phyloP scores from a whole-genome alignment of 2,113 vertebrate species.

The human region DNA sequence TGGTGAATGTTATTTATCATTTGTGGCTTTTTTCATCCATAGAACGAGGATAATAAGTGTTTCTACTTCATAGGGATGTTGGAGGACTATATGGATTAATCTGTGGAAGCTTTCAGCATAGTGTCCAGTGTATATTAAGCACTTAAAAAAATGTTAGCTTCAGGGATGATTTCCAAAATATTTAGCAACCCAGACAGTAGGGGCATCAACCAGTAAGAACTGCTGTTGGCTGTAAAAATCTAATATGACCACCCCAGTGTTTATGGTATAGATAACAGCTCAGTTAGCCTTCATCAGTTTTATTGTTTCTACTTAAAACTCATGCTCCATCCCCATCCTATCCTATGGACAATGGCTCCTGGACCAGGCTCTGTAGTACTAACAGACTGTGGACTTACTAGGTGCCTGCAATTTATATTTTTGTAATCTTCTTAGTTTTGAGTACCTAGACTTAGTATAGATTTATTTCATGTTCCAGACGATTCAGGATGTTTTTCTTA shows the following conservation, averaged over 20 bases:
- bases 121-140: neutral
- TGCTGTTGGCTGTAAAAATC: neutral
- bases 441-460: neutral
- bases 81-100: neutral
- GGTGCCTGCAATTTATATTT: neutral
- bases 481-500: constrained; percentile 1
- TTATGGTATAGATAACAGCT: neutral
- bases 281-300: neutral
- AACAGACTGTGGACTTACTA: neutral
- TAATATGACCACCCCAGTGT: neutral
- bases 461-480: neutral
- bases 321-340: neutral
- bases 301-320: neutral
- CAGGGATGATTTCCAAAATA: neutral
- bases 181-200: neutral
- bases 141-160: neutral
- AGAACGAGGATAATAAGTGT: neutral
- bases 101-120: neutral
- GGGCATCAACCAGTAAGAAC: neutral
- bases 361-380: neutral
- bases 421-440: neutral
- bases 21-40: neutral
- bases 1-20: neutral
- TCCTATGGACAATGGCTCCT: too few relatives aligned
- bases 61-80: neutral